Evolutionary conservation across 2,888 invertebrate genomes (phyloP).

Genomic region (Monopis laevigella): DNA sequence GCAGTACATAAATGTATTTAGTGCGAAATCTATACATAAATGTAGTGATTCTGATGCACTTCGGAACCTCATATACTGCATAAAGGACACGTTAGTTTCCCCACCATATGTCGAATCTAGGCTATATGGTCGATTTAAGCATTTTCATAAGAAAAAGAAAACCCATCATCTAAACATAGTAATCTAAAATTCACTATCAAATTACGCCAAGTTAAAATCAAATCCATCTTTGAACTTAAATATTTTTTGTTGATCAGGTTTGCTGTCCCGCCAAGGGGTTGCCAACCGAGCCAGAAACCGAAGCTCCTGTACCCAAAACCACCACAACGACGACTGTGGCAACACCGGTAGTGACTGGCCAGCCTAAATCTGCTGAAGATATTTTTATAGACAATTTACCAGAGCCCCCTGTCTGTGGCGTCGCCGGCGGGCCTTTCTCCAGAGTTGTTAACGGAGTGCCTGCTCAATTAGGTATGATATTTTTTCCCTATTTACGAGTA

Average conservation of each 20-base stretch:
- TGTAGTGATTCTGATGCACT: too few relatives aligned
- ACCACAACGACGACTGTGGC: constrained; percentile 19
- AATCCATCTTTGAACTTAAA: background rate
- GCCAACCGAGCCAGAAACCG: constrained; percentile 20
- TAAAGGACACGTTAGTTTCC: too few relatives aligned
- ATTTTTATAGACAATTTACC: constrained; percentile 34
- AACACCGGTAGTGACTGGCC: constrained; percentile 13
- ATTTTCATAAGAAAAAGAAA: too few relatives aligned
- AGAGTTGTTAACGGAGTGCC: constrained; percentile 79
- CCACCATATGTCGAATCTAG: too few relatives aligned
- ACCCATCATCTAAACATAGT: too few relatives aligned
- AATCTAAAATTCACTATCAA: too few relatives aligned
- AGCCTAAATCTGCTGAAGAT: constrained; percentile 21
- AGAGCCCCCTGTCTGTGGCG: constrained; percentile 70
- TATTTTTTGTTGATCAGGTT: constrained; percentile 28
- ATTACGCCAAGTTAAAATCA: background rate
- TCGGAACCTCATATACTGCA: too few relatives aligned
- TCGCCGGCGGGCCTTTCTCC: constrained; percentile 59
- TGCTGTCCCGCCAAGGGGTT: constrained; percentile 40
- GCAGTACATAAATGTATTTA: too few relatives aligned
- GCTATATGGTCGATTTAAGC: too few relatives aligned
- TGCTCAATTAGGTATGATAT: constrained; percentile 65
- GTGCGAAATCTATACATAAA: too few relatives aligned
- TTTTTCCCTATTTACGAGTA: background rate
- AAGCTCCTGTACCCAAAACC: constrained; percentile 17